phyloP scores from a whole-genome alignment of 2,797 vertebrate species.

The Vipera ursinii region DNA sequence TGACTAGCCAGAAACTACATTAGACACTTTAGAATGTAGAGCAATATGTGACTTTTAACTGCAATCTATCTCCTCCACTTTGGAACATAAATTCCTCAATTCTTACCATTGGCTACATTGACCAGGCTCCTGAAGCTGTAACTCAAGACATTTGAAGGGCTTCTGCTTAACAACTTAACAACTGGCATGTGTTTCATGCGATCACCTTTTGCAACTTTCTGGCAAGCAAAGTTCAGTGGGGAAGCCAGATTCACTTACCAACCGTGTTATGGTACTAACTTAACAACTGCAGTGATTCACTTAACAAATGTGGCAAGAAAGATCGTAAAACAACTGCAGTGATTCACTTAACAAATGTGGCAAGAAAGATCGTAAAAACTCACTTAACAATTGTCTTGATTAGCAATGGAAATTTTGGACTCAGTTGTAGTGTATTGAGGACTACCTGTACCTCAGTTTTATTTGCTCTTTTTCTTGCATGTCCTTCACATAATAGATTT shows the following conservation, averaged over 20 bases:
- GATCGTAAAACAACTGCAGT: neutral
- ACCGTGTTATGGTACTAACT: neutral
- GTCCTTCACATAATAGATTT: neutral
- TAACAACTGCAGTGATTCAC: neutral
- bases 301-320: neutral
- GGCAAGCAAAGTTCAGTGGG: neutral
- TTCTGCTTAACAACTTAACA: neutral
- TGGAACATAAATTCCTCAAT: neutral
- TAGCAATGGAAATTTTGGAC: neutral
- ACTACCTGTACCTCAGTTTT: neutral
- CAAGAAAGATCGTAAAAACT: neutral
- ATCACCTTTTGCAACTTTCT: neutral
- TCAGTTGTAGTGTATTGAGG: neutral
- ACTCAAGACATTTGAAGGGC: neutral
- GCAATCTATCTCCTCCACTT: neutral
- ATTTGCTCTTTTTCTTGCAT: neutral
- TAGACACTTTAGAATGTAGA: neutral
- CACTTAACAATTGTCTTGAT: neutral
- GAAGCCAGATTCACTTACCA: neutral
- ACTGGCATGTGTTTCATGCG: neutral
- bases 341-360: neutral
- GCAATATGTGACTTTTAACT: too few species aligned
- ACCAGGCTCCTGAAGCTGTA: neutral
- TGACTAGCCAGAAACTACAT: neutral
- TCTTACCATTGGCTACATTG: neutral